Percentiles rank a stretch among this genome's conserved stretches.
These are phyloP conservation scores for Synanthedon formicaeformis DNA, from an alignment of 2,888 invertebrate genomes.

Conservation along the genomic window DNA sequence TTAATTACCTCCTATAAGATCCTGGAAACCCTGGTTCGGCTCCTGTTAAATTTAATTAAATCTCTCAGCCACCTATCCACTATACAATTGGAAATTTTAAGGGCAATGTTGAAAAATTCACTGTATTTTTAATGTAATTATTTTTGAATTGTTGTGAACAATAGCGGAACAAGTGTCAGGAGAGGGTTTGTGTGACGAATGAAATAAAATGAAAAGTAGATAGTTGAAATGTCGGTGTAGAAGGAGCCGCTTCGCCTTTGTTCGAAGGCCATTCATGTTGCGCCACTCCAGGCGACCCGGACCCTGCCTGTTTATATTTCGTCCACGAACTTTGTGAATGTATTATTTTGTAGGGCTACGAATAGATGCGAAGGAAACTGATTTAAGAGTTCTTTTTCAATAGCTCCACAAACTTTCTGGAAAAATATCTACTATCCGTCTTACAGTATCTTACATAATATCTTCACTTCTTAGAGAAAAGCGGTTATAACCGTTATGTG, in stretches of 20 bases:
- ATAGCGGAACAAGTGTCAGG: slow-evolving; percentile 7
- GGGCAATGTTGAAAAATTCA: slow-evolving; percentile 1
- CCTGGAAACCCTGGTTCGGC: background rate
- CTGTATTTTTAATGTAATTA: slow-evolving; percentile 7
- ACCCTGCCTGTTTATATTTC: slow-evolving; percentile 57
- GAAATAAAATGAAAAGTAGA: slow-evolving; percentile 25
- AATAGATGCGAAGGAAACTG: slow-evolving; percentile 52
- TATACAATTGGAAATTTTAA: background rate
- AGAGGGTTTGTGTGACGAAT: slow-evolving; percentile 14
- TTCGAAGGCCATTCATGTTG: slow-evolving; percentile 44
- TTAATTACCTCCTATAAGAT: slow-evolving; percentile 1
- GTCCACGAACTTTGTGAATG: slow-evolving; percentile 62
- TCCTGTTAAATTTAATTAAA: background rate
- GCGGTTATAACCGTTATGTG: no score
- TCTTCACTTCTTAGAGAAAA: no score
- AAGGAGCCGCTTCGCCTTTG: slow-evolving; percentile 37
- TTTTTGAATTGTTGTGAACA: slow-evolving; percentile 6
- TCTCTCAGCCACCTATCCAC: background rate
- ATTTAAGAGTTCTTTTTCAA: slow-evolving; percentile 55
- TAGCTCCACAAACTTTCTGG: slow-evolving; percentile 35
- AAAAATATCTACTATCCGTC: slow-evolving; percentile 18
- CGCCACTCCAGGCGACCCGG: slow-evolving; percentile 38
- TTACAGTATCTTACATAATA: no score
- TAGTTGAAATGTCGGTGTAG: slow-evolving; percentile 28
- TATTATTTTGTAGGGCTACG: slow-evolving; percentile 50